phyloP scores from a whole-genome alignment of 2,797 vertebrate genomes.

The Lepilemur septentrionalis region DNA sequence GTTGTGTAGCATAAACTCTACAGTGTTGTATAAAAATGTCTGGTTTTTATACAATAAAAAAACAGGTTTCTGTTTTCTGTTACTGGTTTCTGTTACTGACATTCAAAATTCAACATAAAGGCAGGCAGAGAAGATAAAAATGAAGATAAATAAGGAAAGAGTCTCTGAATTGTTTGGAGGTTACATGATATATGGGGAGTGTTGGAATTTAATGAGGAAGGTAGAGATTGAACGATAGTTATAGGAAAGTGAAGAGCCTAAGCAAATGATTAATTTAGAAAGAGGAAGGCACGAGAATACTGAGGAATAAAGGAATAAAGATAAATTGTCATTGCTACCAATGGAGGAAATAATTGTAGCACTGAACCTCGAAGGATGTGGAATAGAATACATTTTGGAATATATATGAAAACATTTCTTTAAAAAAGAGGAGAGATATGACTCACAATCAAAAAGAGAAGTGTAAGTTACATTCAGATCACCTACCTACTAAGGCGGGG shows the following conservation, averaged over 20 bases:
- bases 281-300: not conserved
- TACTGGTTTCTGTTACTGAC: not conserved
- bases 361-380: not conserved
- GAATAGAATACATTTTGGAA: not conserved
- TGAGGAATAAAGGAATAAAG: not conserved
- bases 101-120: constrained; percentile 37
- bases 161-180: not conserved
- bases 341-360: not conserved
- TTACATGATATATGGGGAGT: not conserved
- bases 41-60: not conserved
- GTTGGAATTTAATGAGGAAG: not conserved
- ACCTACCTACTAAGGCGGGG: not conserved
- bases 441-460: not conserved
- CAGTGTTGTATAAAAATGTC: not conserved
- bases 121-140: not conserved
- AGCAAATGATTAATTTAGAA: not conserved
- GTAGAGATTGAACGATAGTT: not conserved
- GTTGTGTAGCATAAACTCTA: not conserved
- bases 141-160: not conserved
- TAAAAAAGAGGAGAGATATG: not conserved
- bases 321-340: not conserved
- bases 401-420: not conserved
- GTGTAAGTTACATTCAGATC: not conserved
- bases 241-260: not conserved
- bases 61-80: too few relatives aligned